Evolutionary conservation across 2,888 invertebrate species (phyloP).

Genomic region (Spisula solida): DNA sequence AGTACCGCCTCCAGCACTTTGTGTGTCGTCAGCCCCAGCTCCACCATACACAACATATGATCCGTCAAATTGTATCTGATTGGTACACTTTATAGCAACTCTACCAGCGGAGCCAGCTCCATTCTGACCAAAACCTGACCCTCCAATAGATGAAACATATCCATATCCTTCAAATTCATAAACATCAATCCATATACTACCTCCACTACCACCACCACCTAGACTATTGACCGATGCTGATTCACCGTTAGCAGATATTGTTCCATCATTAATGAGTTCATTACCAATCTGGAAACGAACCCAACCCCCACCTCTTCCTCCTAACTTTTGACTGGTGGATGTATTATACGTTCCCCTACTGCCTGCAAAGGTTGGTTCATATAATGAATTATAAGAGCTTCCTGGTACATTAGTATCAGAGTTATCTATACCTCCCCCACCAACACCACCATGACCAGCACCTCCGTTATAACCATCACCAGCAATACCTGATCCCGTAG

Average conservation of each 20-base stretch:
- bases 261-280: slow-evolving; percentile 78
- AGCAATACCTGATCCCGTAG: slow-evolving; percentile 62
- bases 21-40: slow-evolving; percentile 52
- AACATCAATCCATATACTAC: slow-evolving; percentile 76
- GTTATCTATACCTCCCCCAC: slow-evolving; percentile 74
- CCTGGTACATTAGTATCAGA: slow-evolving; percentile 59
- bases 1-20: slow-evolving; percentile 77
- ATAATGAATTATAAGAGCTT: slow-evolving; percentile 77
- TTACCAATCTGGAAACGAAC: slow-evolving; percentile 74
- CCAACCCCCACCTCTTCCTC: slow-evolving; percentile 79
- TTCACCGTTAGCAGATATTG: slow-evolving; percentile 77
- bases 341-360: slow-evolving; percentile 70
- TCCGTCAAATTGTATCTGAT: slow-evolving; percentile 74
- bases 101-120: slow-evolving; percentile 80
- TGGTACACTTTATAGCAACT: slow-evolving; percentile 72
- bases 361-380: slow-evolving; percentile 74
- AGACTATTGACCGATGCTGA: slow-evolving; percentile 59
- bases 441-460: slow-evolving; percentile 78
- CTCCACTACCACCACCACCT: slow-evolving; percentile 81
- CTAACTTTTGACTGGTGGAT: slow-evolving; percentile 46
- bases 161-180: slow-evolving; percentile 79
- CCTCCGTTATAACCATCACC: slow-evolving; percentile 70
- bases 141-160: slow-evolving; percentile 73
- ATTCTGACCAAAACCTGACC: slow-evolving; percentile 65
- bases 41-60: slow-evolving; percentile 74